Percentiles rank a stretch among this genome's conserved stretches.
These are phyloP conservation scores for Aradophagus sp. DNA, from an alignment of 1,140 invertebrate genomes.

Conservation along the genomic window DNA sequence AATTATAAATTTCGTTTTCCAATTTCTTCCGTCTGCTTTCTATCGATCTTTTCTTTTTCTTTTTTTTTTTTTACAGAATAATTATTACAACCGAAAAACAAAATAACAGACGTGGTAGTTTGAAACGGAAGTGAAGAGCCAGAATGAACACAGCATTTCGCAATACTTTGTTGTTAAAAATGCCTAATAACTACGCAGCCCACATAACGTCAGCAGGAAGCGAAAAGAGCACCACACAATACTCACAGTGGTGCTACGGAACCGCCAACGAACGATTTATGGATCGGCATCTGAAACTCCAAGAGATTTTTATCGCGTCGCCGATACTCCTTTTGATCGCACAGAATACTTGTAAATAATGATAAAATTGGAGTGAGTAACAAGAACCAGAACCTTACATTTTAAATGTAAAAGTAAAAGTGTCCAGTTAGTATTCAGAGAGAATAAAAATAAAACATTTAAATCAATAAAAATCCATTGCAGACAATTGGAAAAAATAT, in stretches of 20 bases:
- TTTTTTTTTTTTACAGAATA: too few relatives aligned
- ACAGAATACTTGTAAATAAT: conserved; percentile 36
- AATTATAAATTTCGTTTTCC: too few relatives aligned
- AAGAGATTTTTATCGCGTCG: conserved; percentile 31
- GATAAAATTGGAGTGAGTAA: conserved; percentile 26
- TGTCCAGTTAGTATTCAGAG: neutral
- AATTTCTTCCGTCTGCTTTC: too few relatives aligned
- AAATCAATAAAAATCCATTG: neutral
- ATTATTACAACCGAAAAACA: too few relatives aligned
- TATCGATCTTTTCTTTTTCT: too few relatives aligned
- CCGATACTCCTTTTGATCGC: conserved; percentile 32
- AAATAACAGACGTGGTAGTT: too few relatives aligned
- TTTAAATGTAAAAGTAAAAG: conserved; percentile 6
- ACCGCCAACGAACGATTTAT: conserved; percentile 43
- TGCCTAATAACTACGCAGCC: conserved; percentile 32
- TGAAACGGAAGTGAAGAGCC: too few relatives aligned
- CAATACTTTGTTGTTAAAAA: conserved; percentile 39
- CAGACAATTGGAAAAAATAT: neutral
- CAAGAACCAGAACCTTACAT: too few relatives aligned
- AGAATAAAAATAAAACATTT: too few relatives aligned
- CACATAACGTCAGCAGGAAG: conserved; percentile 36
- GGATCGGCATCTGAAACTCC: conserved; percentile 27
- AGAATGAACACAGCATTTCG: too few relatives aligned
- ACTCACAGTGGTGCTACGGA: conserved; percentile 29
- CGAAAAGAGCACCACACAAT: conserved; percentile 36